A percentile compares a stretch with the other conserved stretches of the same genome.
Conservation (phyloP, 2,113 vertebrate genomes). For the Pyxicephalus adspersus region DNA sequence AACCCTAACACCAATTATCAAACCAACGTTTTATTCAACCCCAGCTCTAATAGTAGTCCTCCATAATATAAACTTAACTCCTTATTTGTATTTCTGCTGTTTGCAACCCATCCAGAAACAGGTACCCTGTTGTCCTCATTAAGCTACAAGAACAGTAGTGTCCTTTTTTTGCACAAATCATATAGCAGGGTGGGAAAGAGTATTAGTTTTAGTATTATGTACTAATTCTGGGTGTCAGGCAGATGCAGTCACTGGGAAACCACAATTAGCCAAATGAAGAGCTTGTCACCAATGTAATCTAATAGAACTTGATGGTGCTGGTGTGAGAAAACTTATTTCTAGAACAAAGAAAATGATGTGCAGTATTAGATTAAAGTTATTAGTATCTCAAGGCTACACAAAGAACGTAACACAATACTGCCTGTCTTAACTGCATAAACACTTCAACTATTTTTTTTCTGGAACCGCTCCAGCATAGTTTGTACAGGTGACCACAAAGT, state of each 20-base stretch:
- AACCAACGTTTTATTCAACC: no score
- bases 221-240: conserved; percentile 44
- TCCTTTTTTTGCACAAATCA: no score
- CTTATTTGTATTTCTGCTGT: no score
- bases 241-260: conserved; percentile 49
- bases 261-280: conserved; percentile 59
- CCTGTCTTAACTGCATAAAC: not conserved
- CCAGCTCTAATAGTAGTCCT: no score
- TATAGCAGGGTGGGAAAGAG: not conserved
- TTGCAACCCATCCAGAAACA: no score
- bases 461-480: not conserved
- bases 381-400: conserved; percentile 19
- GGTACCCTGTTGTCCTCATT: no score
- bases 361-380: conserved; percentile 36
- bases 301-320: conserved; percentile 56
- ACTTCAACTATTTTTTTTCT: not conserved
- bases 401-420: not conserved
- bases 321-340: conserved; percentile 28
- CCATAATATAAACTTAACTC: no score
- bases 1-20: no score
- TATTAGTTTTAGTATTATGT: not conserved
- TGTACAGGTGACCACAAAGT: not conserved
- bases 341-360: conserved; percentile 29
- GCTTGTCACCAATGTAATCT: conserved; percentile 56
- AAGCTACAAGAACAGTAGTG: not conserved